Evolutionary conservation across 2,797 vertebrate genomes (phyloP), one percentile per base, ranked within the genome.

Genomic region (Rallus crepitans): DNA sequence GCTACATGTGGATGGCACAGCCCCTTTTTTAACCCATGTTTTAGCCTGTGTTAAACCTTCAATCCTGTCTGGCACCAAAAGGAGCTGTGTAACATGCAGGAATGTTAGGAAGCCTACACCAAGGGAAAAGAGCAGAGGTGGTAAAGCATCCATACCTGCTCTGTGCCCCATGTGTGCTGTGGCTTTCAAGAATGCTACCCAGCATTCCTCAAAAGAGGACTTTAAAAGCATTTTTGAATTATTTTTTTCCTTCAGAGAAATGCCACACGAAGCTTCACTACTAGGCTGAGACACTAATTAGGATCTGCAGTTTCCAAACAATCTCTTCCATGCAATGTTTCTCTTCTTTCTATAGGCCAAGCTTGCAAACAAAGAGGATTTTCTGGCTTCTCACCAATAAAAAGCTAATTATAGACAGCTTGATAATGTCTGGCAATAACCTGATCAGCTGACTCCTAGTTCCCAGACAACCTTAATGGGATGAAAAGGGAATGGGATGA

Each of bases 371-470:
- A 97, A 93, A 96, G 78, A 93, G 59, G 69, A 71, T 95, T 96
- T 96, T 91, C 87, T 95, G 94, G 87, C 90, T 94, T 85, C 80
- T 95, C 50, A 91, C 87, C 81, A 93, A 66, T 72, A 96, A 94
- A 88, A 93, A 93, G 87, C 90, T 96, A 95, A 97, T 97, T 97
- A 95, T 81, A 96, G 93, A 52, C 76, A 90, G 89, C 78, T 93
- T 96, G 97, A 95, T 96, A 87, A 93, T 89, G 81, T 92, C 91
- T 95, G 91, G 86, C 89, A 95, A 95, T 94, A 95, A 95, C 89
- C 80, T 93, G 45, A 95, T 96, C 92, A 92, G 69, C 77, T 95
- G 95, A 96, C 45, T 92, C 75, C 68, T 48, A 64, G 59, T 78
- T 94, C 82, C 83, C 10, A 60, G 76, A 92, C 83, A 94, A 89